A percentile compares a stretch with the other conserved stretches of the same genome.
Conservation (phyloP, 2,797 vertebrate species). For the Ficedula albicollis region DNA sequence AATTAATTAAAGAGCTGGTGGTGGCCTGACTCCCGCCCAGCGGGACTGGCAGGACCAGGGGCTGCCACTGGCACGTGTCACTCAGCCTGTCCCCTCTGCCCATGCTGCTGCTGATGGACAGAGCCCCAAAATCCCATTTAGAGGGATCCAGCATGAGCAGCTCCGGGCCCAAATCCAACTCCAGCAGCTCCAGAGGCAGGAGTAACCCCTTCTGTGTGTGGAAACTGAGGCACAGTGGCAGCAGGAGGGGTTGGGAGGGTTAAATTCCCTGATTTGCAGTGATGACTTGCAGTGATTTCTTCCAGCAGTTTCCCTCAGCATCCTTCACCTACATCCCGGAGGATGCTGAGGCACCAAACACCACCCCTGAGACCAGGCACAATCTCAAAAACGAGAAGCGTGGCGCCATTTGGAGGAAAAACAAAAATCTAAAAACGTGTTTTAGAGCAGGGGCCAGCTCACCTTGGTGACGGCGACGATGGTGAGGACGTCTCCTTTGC, state of each 20-base stretch:
- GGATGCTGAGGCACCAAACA: neutral
- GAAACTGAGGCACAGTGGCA: neutral
- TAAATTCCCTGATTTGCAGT: rapidly evolving
- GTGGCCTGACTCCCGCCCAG: neutral
- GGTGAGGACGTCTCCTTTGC: slow-evolving; percentile 94
- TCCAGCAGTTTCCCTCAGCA: neutral
- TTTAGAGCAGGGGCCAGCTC: neutral
- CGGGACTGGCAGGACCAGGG: neutral
- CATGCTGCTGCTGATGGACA: neutral
- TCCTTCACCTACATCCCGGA: rapidly evolving
- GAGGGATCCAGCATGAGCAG: neutral
- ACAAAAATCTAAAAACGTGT: neutral
- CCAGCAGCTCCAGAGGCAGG: neutral
- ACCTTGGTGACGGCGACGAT: slow-evolving; percentile 97
- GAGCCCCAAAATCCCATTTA: neutral
- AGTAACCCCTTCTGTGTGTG: rapidly evolving
- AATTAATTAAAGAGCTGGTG: neutral
- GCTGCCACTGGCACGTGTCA: rapidly evolving
- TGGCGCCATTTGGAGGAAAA: neutral
- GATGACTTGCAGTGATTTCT: neutral
- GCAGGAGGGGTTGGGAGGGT: neutral
- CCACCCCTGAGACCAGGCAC: neutral
- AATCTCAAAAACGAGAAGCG: rapidly evolving
- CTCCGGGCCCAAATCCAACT: neutral
- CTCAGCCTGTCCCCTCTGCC: neutral